phyloP scores from a whole-genome alignment of 2,888 invertebrate species.

The Agonopterix alstromeriana region DNA sequence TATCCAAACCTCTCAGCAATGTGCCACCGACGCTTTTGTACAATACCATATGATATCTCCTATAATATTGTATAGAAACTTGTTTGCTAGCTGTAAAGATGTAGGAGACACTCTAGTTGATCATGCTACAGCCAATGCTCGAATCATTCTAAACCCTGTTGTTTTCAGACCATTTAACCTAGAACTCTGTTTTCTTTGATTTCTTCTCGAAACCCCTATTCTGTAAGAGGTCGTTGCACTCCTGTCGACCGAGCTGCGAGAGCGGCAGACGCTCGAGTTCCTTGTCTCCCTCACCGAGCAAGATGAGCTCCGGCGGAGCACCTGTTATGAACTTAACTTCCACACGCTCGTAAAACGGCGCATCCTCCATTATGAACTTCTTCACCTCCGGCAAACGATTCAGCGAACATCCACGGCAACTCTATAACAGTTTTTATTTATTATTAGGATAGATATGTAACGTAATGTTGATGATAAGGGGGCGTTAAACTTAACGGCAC shows the following conservation, averaged over 20 bases:
- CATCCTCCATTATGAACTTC: constrained; percentile 80
- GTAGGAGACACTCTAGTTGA: too few species aligned
- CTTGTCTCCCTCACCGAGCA: constrained; percentile 72
- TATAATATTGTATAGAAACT: too few species aligned
- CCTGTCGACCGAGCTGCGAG: constrained; percentile 72
- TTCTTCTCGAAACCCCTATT: constrained; percentile 75
- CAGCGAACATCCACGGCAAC: constrained; percentile 81
- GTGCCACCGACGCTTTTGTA: too few species aligned
- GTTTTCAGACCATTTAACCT: neutral
- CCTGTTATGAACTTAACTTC: constrained; percentile 82
- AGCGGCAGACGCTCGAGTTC: constrained; percentile 80
- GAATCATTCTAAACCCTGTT: too few species aligned
- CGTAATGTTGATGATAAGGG: too few species aligned
- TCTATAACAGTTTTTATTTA: constrained; percentile 50
- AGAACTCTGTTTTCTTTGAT: neutral
- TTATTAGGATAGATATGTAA: too few species aligned
- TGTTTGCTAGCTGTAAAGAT: too few species aligned
- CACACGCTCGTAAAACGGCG: constrained; percentile 78
- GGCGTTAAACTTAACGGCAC: too few species aligned
- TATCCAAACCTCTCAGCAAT: too few species aligned
- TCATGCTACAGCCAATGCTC: constrained; percentile 1
- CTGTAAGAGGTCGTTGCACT: constrained; percentile 81
- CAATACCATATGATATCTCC: too few species aligned
- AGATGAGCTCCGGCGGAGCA: constrained; percentile 79
- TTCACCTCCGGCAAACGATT: constrained; percentile 81